Evolutionary conservation across 2,113 vertebrate genomes (phyloP).

Genomic region (Neolamprologus caudopunctatus): DNA sequence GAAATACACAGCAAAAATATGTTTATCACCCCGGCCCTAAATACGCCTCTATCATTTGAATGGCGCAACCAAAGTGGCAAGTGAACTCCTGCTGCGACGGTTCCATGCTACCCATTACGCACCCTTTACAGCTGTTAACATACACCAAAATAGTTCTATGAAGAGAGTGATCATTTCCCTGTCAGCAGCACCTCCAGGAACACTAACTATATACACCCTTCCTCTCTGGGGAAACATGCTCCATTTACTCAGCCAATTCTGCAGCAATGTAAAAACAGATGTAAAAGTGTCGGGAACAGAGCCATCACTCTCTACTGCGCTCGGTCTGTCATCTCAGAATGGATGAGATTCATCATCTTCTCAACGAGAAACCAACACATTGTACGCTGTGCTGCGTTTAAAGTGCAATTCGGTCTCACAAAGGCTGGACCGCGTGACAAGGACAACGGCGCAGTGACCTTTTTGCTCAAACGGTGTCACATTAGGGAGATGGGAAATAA

Average conservation of each 20-base stretch:
- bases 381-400: neutral
- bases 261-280: constrained; percentile 11
- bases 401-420: neutral
- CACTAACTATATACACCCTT: neutral
- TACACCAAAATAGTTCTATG: neutral
- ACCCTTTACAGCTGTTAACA: neutral
- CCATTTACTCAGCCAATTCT: constrained; percentile 28
- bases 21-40: neutral
- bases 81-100: neutral
- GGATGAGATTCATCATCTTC: neutral
- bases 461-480: neutral
- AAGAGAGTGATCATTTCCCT: neutral
- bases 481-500: neutral
- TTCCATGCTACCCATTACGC: neutral
- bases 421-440: neutral
- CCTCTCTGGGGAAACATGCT: constrained; percentile 24
- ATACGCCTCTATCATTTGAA: neutral
- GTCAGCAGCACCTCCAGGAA: constrained; percentile 7
- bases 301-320: neutral
- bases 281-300: constrained; percentile 11
- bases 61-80: neutral
- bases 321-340: constrained; percentile 6
- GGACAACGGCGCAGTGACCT: neutral
- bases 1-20: neutral
- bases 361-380: neutral